Conservation (phyloP, 2,888 invertebrate genomes). For the Megaustenia siamemsis region DNA sequence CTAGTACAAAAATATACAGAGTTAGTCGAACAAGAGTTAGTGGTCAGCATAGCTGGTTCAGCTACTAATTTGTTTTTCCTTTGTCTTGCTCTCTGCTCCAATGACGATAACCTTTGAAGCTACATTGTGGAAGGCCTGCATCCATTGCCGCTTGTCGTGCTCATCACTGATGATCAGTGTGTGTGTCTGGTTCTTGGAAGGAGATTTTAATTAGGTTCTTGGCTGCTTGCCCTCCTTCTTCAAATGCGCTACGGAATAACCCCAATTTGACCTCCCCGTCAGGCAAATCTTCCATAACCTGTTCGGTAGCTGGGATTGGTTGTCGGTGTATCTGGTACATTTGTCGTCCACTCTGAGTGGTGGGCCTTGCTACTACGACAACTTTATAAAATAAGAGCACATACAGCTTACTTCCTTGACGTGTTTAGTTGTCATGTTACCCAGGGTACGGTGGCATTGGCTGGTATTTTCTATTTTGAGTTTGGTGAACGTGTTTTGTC, state of each 20-base stretch:
- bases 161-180: constrained; percentile 79
- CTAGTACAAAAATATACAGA: too few relatives aligned
- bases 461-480: too few relatives aligned
- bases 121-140: constrained; percentile 68
- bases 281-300: constrained; percentile 77
- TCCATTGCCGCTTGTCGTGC: constrained; percentile 80
- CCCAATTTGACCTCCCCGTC: constrained; percentile 78
- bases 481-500: too few relatives aligned
- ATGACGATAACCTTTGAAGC: constrained; percentile 46
- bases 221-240: constrained; percentile 73
- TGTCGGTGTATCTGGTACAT: constrained; percentile 79
- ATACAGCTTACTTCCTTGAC: constrained; percentile 80
- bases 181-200: constrained; percentile 70
- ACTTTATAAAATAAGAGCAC: constrained; percentile 82
- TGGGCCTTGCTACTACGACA: constrained; percentile 81
- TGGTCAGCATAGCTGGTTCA: not conserved
- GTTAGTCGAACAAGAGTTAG: too few relatives aligned
- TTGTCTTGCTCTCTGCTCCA: not conserved
- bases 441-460: too few relatives aligned
- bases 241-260: constrained; percentile 76
- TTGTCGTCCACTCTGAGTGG: constrained; percentile 69
- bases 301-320: constrained; percentile 77
- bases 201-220: constrained; percentile 78
- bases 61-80: constrained; percentile 33
- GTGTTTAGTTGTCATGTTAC: too few relatives aligned